Evolutionary conservation across 2,797 vertebrate genomes (phyloP).

Genomic region (Clarias pachynema): DNA sequence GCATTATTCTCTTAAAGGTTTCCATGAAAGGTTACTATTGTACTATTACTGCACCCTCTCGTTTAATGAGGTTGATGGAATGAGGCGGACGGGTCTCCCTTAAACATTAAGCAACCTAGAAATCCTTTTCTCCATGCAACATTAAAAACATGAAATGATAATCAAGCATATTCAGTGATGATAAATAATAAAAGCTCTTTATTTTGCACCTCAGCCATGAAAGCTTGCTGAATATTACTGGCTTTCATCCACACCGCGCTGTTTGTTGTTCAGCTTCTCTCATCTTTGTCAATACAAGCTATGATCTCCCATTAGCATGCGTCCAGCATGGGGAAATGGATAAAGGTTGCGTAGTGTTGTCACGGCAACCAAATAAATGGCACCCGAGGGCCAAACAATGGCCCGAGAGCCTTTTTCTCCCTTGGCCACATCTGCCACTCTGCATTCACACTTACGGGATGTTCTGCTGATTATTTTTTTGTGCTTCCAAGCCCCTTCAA

Average conservation of each 20-base stretch:
- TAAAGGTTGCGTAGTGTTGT: constrained; percentile 85
- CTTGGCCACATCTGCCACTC: constrained; percentile 90
- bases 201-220: constrained; percentile 56
- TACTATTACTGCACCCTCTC: not conserved
- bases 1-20: not conserved
- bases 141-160: constrained; percentile 55
- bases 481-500: constrained; percentile 66
- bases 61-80: constrained; percentile 16
- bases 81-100: constrained; percentile 5
- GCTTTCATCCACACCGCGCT: constrained; percentile 48
- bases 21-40: constrained; percentile 5
- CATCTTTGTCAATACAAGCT: constrained; percentile 69
- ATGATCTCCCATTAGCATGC: constrained; percentile 74
- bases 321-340: constrained; percentile 80
- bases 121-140: constrained; percentile 27
- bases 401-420: constrained; percentile 78
- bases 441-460: constrained; percentile 85
- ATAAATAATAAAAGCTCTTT: constrained; percentile 57
- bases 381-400: constrained; percentile 79
- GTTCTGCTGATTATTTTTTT: constrained; percentile 78
- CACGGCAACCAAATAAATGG: constrained; percentile 90
- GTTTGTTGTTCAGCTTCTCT: constrained; percentile 63
- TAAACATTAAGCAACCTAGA: constrained; percentile 45
- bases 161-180: constrained; percentile 51
- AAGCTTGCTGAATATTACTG: constrained; percentile 47